Percentiles rank a stretch among this genome's conserved stretches.
Evolutionary conservation across 2,888 invertebrate species (phyloP).

Genomic region (Aromia moschata): DNA sequence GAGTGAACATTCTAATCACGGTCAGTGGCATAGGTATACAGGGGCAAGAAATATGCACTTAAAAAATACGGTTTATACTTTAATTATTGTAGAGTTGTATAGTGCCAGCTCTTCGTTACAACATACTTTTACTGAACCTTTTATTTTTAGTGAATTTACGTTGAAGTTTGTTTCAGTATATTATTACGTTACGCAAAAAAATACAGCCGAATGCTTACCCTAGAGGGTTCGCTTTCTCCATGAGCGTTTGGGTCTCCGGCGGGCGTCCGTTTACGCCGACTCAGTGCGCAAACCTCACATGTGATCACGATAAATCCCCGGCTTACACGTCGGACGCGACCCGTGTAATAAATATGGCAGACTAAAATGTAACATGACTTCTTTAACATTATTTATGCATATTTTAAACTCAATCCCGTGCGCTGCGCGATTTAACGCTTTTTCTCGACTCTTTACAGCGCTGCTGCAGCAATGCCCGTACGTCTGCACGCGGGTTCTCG

Average conservation of each 20-base stretch:
- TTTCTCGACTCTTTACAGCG: constrained; percentile 31
- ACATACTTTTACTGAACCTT: too few species aligned
- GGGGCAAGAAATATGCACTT: too few species aligned
- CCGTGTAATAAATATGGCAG: constrained; percentile 54
- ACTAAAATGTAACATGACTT: constrained; percentile 56
- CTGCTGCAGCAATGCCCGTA: constrained; percentile 21
- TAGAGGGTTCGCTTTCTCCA: constrained; percentile 33
- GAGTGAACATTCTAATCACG: too few species aligned
- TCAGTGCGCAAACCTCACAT: not conserved
- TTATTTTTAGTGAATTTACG: too few species aligned
- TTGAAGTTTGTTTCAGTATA: too few species aligned
- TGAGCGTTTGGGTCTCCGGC: constrained; percentile 29
- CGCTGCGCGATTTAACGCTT: constrained; percentile 38
- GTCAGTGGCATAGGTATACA: too few species aligned
- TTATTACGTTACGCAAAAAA: too few species aligned
- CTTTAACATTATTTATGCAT: constrained; percentile 51
- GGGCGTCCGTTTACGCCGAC: constrained; percentile 5
- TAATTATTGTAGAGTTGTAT: too few species aligned
- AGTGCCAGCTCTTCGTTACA: too few species aligned
- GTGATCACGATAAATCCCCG: constrained; percentile 55
- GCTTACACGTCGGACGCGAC: constrained; percentile 53
- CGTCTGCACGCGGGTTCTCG: too few species aligned
- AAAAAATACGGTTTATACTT: too few species aligned
- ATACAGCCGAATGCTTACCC: too few species aligned
- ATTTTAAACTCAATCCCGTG: constrained; percentile 49